phyloP scores from a whole-genome alignment of 2,888 invertebrate genomes.

The Epistrophe grossulariae region DNA sequence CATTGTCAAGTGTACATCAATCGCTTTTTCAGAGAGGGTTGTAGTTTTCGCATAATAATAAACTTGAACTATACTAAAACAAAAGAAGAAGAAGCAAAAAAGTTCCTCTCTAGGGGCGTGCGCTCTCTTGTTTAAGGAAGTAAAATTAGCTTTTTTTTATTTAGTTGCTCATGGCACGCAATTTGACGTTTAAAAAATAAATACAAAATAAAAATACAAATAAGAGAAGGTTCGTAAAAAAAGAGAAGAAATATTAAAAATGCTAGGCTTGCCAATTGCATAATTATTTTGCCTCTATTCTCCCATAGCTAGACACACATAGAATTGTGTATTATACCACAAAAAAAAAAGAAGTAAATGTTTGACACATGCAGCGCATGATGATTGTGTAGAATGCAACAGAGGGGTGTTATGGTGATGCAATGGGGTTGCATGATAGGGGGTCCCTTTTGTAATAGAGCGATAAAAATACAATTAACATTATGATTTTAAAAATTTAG shows the following conservation, averaged over 20 bases:
- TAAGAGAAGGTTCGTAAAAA: background rate
- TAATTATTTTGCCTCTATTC: conserved; percentile 50
- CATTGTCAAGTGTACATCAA: conserved; percentile 54
- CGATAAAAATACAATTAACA: conserved; percentile 11
- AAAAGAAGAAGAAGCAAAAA: background rate
- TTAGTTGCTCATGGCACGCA: conserved; percentile 22
- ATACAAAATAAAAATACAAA: background rate
- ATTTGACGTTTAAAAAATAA: conserved; percentile 44
- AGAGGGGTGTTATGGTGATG: conserved; percentile 20
- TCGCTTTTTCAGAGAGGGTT: conserved; percentile 27
- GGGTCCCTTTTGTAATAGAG: conserved; percentile 9
- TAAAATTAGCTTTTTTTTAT: conserved; percentile 14
- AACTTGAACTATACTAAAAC: conserved; percentile 13
- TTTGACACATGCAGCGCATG: conserved; percentile 52
- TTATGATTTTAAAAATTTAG: conserved; percentile 6
- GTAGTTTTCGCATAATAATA: conserved; percentile 25
- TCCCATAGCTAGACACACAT: conserved; percentile 21
- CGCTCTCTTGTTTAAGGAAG: conserved; percentile 60
- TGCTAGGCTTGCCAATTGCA: conserved; percentile 49
- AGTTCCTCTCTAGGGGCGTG: conserved; percentile 42
- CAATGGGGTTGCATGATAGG: conserved; percentile 8
- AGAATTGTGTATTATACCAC: conserved; percentile 20
- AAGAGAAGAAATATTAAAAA: conserved; percentile 29
- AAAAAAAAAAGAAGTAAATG: background rate
- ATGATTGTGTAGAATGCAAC: conserved; percentile 29